phyloP scores from a whole-genome alignment of 2,113 vertebrate species.

The Phrynosoma blainvillii region DNA sequence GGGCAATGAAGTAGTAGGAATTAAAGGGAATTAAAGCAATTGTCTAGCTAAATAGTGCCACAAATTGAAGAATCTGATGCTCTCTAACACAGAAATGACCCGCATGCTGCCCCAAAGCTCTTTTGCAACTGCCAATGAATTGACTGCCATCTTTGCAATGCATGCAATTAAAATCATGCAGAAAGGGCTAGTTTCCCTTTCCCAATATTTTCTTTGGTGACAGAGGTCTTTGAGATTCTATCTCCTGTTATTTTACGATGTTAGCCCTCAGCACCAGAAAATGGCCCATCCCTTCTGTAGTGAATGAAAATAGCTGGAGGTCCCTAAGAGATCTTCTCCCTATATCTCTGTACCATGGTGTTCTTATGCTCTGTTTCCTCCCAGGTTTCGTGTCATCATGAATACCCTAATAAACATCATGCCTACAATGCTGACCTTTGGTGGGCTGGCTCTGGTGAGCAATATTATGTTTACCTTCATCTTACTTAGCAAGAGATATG shows the following conservation, averaged over 20 bases:
- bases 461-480: not conserved
- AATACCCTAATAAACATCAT: constrained; percentile 91
- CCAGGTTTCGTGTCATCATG: constrained; percentile 89
- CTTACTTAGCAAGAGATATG: not conserved
- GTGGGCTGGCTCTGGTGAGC: constrained; percentile 90
- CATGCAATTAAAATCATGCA: too few relatives aligned
- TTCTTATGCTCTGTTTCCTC: constrained; percentile 18
- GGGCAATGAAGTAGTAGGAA: too few relatives aligned
- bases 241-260: too few relatives aligned
- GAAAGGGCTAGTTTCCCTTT: too few relatives aligned
- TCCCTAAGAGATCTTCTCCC: not conserved
- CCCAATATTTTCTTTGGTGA: too few relatives aligned
- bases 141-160: too few relatives aligned
- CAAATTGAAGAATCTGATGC: not conserved
- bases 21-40: not conserved
- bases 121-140: too few relatives aligned
- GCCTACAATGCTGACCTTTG: constrained; percentile 89
- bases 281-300: too few relatives aligned
- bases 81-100: not conserved
- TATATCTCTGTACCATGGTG: not conserved
- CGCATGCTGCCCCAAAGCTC: too few relatives aligned
- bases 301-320: too few relatives aligned
- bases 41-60: not conserved
- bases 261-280: too few relatives aligned
- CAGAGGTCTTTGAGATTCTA: too few relatives aligned